Evolutionary conservation across 1,140 invertebrate species (phyloP).

Genomic region (Harpegnathos saltator): DNA sequence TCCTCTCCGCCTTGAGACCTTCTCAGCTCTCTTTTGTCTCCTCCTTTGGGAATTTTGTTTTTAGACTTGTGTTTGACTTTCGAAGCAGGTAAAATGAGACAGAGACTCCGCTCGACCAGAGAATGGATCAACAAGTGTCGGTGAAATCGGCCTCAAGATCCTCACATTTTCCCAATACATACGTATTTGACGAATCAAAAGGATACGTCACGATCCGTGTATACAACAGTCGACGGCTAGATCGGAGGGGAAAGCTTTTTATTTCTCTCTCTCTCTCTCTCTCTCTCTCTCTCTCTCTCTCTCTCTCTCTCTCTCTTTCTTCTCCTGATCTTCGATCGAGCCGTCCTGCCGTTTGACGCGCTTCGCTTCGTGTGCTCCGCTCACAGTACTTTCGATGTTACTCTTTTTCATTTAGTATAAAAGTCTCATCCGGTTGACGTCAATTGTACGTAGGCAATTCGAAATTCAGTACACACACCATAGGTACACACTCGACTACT

Average conservation of each 20-base stretch:
- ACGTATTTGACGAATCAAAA: conserved; percentile 24
- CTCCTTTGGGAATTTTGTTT: no score
- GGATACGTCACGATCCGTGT: conserved; percentile 50
- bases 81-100: not conserved
- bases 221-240: conserved; percentile 18
- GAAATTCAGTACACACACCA: conserved; percentile 77
- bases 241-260: not conserved
- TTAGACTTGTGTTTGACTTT: no score
- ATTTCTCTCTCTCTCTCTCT: no score
- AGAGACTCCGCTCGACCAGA: not conserved
- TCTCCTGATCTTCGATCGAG: conserved; percentile 8
- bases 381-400: conserved; percentile 78
- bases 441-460: conserved; percentile 69
- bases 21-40: no score
- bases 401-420: conserved; percentile 67
- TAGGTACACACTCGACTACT: conserved; percentile 69
- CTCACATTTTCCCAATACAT: conserved; percentile 2
- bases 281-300: no score
- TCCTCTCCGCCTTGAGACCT: no score
- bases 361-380: conserved; percentile 74
- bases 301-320: no score
- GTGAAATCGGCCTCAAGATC: not conserved
- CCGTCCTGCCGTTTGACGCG: conserved; percentile 75
- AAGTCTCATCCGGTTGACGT: conserved; percentile 68
- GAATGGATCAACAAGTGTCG: not conserved